phyloP scores from a whole-genome alignment of 2,797 vertebrate species.

The Anas bahamensis region DNA sequence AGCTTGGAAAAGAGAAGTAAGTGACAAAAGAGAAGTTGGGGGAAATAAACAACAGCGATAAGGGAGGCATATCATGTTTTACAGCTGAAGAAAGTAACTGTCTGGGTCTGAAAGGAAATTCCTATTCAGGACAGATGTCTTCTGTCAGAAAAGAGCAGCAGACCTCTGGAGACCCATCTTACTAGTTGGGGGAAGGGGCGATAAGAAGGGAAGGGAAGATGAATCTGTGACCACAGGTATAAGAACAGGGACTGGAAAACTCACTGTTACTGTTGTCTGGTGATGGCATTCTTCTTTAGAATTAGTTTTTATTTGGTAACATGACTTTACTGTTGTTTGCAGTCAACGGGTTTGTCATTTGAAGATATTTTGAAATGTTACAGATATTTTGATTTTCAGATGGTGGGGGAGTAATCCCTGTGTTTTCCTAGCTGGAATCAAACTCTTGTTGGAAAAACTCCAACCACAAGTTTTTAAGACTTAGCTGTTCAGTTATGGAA shows the following conservation, averaged over 20 bases:
- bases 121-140: background rate
- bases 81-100: background rate
- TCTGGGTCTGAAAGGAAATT: background rate
- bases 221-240: background rate
- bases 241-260: background rate
- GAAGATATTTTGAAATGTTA: background rate
- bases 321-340: background rate
- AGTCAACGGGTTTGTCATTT: background rate
- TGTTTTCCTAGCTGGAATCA: background rate
- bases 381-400: background rate
- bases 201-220: background rate
- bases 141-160: background rate
- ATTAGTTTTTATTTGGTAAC: background rate
- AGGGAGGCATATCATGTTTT: accelerated
- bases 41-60: background rate
- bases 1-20: background rate
- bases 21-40: background rate
- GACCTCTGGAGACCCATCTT: background rate
- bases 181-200: background rate
- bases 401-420: background rate
- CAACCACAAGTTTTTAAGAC: background rate
- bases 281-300: background rate
- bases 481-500: background rate
- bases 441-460: background rate
- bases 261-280: background rate